These are phyloP conservation scores for Rhabdomys dilectus DNA, from an alignment of 2,113 vertebrate species.

Conservation along the genomic window DNA sequence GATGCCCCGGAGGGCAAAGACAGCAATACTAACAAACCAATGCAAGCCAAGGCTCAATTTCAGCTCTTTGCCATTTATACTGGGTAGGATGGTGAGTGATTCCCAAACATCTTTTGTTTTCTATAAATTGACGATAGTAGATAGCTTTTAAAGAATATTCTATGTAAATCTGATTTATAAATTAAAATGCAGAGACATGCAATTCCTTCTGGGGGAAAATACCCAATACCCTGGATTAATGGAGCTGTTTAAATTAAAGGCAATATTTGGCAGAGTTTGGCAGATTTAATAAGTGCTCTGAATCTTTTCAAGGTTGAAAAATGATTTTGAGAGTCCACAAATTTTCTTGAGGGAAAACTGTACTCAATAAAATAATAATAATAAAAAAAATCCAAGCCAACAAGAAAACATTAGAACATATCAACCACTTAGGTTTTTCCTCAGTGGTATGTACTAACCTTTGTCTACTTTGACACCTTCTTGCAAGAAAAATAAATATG, in stretches of 20 bases:
- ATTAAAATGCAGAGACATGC: not conserved
- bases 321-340: conserved; percentile 28
- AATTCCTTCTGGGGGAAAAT: not conserved
- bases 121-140: not conserved
- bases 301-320: conserved; percentile 19
- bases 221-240: conserved; percentile 40
- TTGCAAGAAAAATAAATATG: not conserved
- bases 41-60: not conserved
- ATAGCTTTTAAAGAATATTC: conserved; percentile 34
- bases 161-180: conserved; percentile 54
- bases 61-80: not conserved
- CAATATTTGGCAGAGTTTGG: conserved; percentile 43
- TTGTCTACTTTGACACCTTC: not conserved
- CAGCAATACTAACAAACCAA: not conserved
- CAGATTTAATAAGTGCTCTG: conserved; percentile 50
- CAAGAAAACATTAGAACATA: conserved; percentile 41
- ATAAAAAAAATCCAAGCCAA: not conserved
- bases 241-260: conserved; percentile 50
- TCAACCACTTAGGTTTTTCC: not conserved
- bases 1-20: not conserved
- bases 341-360: conserved; percentile 43
- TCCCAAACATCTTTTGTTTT: conserved; percentile 45
- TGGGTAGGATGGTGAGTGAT: not conserved
- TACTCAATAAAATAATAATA: not conserved
- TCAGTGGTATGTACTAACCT: not conserved